Evolutionary conservation across 2,797 vertebrate species (phyloP).

Genomic region (Gobio occitaniae): DNA sequence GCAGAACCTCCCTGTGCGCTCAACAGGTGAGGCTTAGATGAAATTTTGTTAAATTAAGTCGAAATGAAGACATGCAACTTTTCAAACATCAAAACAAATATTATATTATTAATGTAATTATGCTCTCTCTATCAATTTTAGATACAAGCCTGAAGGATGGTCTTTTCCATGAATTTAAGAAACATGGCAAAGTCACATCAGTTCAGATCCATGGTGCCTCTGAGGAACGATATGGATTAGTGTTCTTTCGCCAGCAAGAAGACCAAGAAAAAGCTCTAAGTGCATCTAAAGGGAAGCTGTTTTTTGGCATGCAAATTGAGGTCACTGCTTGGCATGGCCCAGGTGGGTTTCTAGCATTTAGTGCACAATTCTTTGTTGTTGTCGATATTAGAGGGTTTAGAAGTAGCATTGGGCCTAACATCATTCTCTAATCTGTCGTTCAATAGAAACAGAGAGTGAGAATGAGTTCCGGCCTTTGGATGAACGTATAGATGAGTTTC

Average conservation of each 20-base stretch:
- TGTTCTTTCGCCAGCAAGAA: constrained; percentile 98
- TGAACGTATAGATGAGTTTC: constrained; percentile 98
- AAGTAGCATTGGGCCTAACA: neutral
- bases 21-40: constrained; percentile 85
- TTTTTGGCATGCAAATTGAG: constrained; percentile 99
- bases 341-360: constrained; percentile 77
- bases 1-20: constrained; percentile 98
- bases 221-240: constrained; percentile 95
- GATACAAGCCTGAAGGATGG: constrained; percentile 99
- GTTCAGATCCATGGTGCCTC: constrained; percentile 97
- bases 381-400: neutral
- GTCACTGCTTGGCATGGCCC: constrained; percentile 98
- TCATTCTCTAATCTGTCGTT: neutral
- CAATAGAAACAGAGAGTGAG: constrained; percentile 94
- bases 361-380: neutral
- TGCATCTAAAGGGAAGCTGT: constrained; percentile 97
- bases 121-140: constrained; percentile 65
- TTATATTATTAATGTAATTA: neutral
- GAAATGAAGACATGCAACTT: neutral
- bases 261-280: constrained; percentile 97
- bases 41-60: neutral
- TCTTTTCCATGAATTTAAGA: constrained; percentile 99
- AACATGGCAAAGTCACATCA: constrained; percentile 98
- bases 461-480: constrained; percentile 98
- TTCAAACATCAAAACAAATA: neutral